phyloP scores from a whole-genome alignment of 2,113 vertebrate genomes.

The Microtus ochrogaster region DNA sequence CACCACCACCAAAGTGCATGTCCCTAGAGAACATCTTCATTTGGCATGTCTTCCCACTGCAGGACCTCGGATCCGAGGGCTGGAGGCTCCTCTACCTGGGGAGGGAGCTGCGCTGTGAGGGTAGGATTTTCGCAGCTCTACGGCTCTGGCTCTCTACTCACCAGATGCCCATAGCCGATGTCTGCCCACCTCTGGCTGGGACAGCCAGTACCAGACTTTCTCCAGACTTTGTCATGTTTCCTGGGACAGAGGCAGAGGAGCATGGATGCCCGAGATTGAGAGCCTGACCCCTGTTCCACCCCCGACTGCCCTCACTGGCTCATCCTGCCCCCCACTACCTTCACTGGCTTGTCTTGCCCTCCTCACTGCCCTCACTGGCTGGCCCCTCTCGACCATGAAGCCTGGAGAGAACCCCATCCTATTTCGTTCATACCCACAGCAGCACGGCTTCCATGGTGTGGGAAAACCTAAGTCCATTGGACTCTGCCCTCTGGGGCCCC shows the following conservation, averaged over 20 bases:
- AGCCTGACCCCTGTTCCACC: too few relatives aligned
- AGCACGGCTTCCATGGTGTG: not conserved
- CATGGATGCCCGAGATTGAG: not conserved
- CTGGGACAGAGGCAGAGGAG: not conserved
- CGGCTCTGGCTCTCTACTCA: too few relatives aligned
- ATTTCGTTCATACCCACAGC: not conserved
- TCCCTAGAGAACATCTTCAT: not conserved
- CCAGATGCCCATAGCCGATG: not conserved
- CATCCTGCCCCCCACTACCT: not conserved
- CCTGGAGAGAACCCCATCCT: not conserved
- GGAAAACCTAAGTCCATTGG: not conserved
- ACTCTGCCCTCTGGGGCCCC: not conserved
- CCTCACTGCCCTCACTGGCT: not conserved
- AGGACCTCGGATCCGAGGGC: not conserved
- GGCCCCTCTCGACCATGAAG: not conserved
- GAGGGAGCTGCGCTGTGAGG: not conserved
- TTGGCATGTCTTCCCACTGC: fast-evolving
- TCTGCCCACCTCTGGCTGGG: too few relatives aligned
- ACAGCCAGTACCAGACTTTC: not conserved
- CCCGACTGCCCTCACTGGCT: not conserved
- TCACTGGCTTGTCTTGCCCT: not conserved
- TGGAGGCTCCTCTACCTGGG: not conserved
- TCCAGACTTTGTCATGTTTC: not conserved
- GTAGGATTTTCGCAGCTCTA: not conserved
- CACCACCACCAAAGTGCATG: not conserved